phyloP scores from a whole-genome alignment of 1,140 invertebrate species.

The Sitobion miscanthi region DNA sequence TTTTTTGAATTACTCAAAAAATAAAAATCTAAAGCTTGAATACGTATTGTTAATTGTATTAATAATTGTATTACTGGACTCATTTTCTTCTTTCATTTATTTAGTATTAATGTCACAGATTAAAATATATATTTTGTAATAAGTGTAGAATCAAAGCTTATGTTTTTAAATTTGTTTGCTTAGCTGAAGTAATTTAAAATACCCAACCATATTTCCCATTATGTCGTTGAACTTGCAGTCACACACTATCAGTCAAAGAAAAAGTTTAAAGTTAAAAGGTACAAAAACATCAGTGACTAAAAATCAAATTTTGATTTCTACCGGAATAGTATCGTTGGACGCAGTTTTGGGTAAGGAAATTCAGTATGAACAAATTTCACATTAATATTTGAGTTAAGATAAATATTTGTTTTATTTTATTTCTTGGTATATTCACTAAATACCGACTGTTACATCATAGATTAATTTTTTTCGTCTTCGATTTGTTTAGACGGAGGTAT shows the following conservation, averaged over 20 bases:
- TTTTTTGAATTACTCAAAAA: too few species aligned
- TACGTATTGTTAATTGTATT: too few species aligned
- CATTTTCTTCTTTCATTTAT: background rate
- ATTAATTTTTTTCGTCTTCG: background rate
- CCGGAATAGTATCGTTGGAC: slow-evolving; percentile 21
- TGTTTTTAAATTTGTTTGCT: background rate
- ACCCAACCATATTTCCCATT: background rate
- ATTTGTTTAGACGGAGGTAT: slow-evolving; percentile 49
- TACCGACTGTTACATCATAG: background rate
- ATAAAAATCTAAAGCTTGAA: too few species aligned
- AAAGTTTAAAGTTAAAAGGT: slow-evolving; percentile 47
- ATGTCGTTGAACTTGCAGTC: slow-evolving; percentile 32
- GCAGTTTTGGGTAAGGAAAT: slow-evolving; percentile 29
- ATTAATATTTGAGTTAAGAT: background rate
- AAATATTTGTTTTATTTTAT: background rate
- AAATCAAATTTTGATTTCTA: slow-evolving; percentile 51
- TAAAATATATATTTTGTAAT: background rate
- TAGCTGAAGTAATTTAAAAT: background rate
- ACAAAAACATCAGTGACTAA: slow-evolving; percentile 47
- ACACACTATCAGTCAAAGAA: slow-evolving; percentile 49
- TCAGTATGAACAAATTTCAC: background rate
- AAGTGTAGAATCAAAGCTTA: background rate
- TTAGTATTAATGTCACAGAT: background rate
- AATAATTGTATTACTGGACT: too few species aligned
- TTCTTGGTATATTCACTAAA: background rate